A percentile compares a stretch with the other conserved stretches of the same genome.
Evolutionary conservation across 1,140 invertebrate genomes (phyloP).

Genomic region (Hyles vespertilio): DNA sequence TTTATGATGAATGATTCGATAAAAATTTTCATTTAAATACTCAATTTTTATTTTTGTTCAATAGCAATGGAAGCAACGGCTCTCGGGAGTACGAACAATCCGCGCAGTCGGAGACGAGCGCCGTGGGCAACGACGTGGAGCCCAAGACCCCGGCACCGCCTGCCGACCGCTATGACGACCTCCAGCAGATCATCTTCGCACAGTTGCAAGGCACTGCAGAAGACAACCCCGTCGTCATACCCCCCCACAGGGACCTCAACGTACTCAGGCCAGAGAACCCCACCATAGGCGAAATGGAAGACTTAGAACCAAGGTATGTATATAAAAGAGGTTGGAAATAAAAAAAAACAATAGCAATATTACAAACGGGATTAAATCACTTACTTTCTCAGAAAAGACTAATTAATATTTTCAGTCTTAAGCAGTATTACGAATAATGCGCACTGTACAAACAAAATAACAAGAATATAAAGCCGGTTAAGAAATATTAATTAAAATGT

Average conservation of each 20-base stretch:
- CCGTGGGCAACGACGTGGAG: slow-evolving; percentile 44
- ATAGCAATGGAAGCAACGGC: slow-evolving; percentile 56
- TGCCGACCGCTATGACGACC: slow-evolving; percentile 63
- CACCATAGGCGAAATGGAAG: slow-evolving; percentile 80
- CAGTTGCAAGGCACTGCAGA: slow-evolving; percentile 54
- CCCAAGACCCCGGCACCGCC: slow-evolving; percentile 49
- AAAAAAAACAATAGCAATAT: slow-evolving; percentile 3
- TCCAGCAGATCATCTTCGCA: slow-evolving; percentile 49
- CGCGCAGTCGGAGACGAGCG: slow-evolving; percentile 55
- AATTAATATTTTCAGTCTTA: no score
- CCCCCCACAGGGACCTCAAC: slow-evolving; percentile 73
- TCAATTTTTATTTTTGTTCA: slow-evolving; percentile 15
- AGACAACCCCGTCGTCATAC: slow-evolving; percentile 76
- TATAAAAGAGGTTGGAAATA: no score
- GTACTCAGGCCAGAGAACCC: slow-evolving; percentile 76
- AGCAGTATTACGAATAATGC: no score
- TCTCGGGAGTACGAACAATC: slow-evolving; percentile 64
- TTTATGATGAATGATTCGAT: no score
- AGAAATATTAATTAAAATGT: slow-evolving; percentile 72
- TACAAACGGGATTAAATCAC: no score
- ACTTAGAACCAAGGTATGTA: slow-evolving; percentile 78
- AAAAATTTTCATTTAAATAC: no score
- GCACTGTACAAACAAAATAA: slow-evolving; percentile 9
- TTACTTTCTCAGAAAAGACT: no score
- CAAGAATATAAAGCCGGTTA: slow-evolving; percentile 28